Conservation (phyloP, 2,113 vertebrate genomes). For the Urocynchramus pylzowi region DNA sequence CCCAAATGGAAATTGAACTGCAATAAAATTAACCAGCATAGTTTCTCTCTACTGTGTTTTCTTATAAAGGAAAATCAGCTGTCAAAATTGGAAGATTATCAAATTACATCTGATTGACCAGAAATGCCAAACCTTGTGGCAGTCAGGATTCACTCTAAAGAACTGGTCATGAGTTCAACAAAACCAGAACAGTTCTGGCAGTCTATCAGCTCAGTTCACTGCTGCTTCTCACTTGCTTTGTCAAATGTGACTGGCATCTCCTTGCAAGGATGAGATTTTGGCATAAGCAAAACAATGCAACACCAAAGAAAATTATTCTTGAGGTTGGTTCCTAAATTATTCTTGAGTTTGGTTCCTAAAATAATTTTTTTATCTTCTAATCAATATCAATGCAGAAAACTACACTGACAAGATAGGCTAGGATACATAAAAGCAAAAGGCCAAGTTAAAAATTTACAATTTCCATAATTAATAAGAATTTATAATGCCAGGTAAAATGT, state of each 20-base stretch:
- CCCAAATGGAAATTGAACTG: not conserved
- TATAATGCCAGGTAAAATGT: not conserved
- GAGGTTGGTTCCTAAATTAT: not conserved
- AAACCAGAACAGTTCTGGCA: not conserved
- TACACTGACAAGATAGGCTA: not conserved
- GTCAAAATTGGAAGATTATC: not conserved
- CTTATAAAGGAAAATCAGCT: not conserved
- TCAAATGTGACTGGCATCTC: not conserved
- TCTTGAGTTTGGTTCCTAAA: too few species aligned
- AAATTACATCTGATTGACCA: not conserved
- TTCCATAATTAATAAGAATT: not conserved
- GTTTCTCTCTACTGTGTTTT: not conserved
- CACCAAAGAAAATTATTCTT: not conserved
- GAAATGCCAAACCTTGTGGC: not conserved
- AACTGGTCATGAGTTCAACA: not conserved
- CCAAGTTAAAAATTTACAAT: not conserved
- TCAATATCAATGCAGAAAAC: not conserved
- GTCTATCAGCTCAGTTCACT: not conserved
- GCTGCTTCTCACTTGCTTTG: not conserved
- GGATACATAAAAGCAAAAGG: not conserved
- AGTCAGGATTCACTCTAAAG: not conserved
- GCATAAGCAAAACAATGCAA: not conserved
- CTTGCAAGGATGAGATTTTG: not conserved
- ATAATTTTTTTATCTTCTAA: not conserved
- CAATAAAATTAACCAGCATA: not conserved